These are phyloP conservation scores for Neoaliturus tenellus DNA, from an alignment of 2,888 invertebrate species.

Conservation along the genomic window DNA sequence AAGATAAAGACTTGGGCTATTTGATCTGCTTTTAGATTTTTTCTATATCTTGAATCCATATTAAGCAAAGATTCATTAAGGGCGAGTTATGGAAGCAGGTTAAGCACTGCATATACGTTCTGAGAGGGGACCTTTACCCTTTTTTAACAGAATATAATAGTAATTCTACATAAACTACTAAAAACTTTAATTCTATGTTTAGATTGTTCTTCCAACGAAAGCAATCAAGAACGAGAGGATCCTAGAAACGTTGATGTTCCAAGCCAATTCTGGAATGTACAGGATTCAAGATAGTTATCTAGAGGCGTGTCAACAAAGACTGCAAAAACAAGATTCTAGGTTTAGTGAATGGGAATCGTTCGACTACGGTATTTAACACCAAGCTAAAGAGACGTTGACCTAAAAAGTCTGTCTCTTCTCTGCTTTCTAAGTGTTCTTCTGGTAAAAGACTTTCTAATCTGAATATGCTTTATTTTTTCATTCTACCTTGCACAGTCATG, in stretches of 20 bases:
- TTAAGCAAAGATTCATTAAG: too few relatives aligned
- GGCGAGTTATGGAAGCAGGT: too few relatives aligned
- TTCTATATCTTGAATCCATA: too few relatives aligned
- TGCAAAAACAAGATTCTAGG: slow-evolving; percentile 92
- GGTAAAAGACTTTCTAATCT: slow-evolving; percentile 39
- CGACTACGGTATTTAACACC: slow-evolving; percentile 81
- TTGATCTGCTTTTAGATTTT: too few relatives aligned
- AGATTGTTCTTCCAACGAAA: slow-evolving; percentile 83
- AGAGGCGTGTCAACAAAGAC: slow-evolving; percentile 90
- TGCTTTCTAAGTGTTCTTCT: slow-evolving; percentile 54
- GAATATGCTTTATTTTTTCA: slow-evolving; percentile 2
- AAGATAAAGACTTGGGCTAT: too few relatives aligned
- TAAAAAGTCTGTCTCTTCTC: slow-evolving; percentile 54
- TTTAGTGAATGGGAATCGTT: slow-evolving; percentile 89
- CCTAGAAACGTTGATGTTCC: slow-evolving; percentile 94
- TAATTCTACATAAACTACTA: too few relatives aligned
- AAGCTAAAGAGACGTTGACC: slow-evolving; percentile 59
- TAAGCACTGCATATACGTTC: too few relatives aligned
- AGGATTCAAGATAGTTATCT: slow-evolving; percentile 92
- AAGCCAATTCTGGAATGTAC: slow-evolving; percentile 95
- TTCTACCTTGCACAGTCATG: neutral
- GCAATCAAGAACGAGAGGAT: slow-evolving; percentile 95
- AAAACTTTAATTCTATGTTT: neutral
- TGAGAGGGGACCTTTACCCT: too few relatives aligned
- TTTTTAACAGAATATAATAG: too few relatives aligned